Evolutionary conservation across 2,888 invertebrate species (phyloP), one percentile per base, ranked within the genome.

Genomic region (Drosophila phalerata): DNA sequence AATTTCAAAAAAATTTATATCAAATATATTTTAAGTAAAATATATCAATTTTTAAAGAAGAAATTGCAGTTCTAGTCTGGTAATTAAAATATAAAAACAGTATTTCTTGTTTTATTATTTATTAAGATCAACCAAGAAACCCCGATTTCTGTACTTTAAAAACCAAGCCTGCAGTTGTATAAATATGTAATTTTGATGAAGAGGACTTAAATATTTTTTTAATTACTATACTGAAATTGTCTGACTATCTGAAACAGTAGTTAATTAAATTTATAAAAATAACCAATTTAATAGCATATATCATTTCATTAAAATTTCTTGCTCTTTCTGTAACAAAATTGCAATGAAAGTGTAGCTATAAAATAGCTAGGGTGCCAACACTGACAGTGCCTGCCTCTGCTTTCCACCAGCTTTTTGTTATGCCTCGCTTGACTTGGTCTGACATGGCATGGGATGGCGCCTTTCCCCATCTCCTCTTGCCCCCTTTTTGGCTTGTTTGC

Each of bases 401-500:
- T 60, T 69, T 53, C 30, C 19, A 28, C 34, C 22, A 37, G 15
- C 47, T 48, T 57, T 60, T 25, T 73, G 69, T 61, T 69, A 53
- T 73, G 76, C 49, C 45, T 64, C 30, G 60, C 10, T 42, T 69
- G 75, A 37, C 43, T 56, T 43, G 42, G 53, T 55, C 51, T 55
- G 42, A 15, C 17, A 11, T 47, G 48, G 19, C 32, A 30, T 57
- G 32, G 17, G n/a, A 34, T 62, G 28, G 30, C 45, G 62, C 56
- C 48, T 42, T 32, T 30, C 11, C 11, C 11, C 2, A 9, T 15
- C 47, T 15, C 28, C 25, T 25, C 45, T 25, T 43, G 17, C n/a
- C 42, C 43, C 34, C 49, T 19, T 37, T 37, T 58, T 30, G 34
- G 64, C 73, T 51, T 73, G 69, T 64, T 69, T 73, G 79, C 63